Evolutionary conservation across 2,797 vertebrate species (phyloP).

Genomic region (Pipistrellus pygmaeus): DNA sequence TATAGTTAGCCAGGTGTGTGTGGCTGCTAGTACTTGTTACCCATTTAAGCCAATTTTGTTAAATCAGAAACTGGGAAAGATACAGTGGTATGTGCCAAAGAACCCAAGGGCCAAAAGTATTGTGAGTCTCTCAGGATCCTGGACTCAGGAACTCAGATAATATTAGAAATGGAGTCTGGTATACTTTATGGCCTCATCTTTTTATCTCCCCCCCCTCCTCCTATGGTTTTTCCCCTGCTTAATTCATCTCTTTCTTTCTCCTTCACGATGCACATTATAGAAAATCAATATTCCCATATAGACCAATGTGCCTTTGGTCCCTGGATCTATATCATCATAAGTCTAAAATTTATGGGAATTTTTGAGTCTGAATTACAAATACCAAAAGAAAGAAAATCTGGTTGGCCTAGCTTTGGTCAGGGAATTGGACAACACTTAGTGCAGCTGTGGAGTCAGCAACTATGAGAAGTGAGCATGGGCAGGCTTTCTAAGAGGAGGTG

Average conservation of each 20-base stretch:
- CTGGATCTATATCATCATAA: not conserved
- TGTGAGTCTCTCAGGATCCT: not conserved
- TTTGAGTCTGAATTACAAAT: not conserved
- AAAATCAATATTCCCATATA: not conserved
- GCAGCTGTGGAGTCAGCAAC: not conserved
- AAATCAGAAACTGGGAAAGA: not conserved
- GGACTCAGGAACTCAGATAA: not conserved
- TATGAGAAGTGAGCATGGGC: fast-evolving
- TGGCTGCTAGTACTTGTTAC: not conserved
- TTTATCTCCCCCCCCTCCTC: not conserved
- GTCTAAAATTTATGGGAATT: not conserved
- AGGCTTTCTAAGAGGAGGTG: not conserved
- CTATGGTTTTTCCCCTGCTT: not conserved
- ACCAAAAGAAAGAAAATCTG: not conserved
- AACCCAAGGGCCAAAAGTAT: not conserved
- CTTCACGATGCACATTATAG: not conserved
- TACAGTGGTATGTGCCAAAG: not conserved
- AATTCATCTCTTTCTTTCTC: not conserved
- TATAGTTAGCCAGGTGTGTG: not conserved
- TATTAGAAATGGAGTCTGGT: not conserved
- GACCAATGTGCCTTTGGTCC: not conserved
- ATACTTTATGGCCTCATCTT: not conserved
- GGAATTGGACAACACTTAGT: not conserved
- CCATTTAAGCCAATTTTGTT: not conserved
- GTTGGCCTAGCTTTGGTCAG: not conserved